A percentile compares a stretch with the other conserved stretches of the same genome.
Evolutionary conservation across 2,888 invertebrate species (phyloP).

Genomic region (Campoletis raptor): DNA sequence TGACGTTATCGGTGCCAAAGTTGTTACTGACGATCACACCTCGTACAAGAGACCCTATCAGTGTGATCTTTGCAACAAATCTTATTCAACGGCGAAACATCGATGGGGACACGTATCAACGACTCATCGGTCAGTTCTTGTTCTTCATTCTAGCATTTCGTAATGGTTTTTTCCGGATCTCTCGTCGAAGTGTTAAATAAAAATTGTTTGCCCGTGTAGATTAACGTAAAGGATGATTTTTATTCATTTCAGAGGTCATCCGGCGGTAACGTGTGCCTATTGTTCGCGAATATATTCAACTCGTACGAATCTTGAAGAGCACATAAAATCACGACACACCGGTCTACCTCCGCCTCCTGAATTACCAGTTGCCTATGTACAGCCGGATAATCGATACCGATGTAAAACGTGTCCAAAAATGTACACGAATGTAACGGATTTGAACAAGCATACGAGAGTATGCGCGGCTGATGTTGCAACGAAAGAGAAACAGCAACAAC

Average conservation of each 20-base stretch:
- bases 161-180: too few relatives aligned
- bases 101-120: constrained; percentile 85
- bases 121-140: constrained; percentile 80
- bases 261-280: constrained; percentile 84
- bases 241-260: constrained; percentile 81
- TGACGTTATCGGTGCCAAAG: constrained; percentile 83
- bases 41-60: constrained; percentile 84
- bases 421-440: constrained; percentile 80
- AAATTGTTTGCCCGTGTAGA: neutral
- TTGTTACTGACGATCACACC: constrained; percentile 84
- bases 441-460: constrained; percentile 81
- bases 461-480: constrained; percentile 76
- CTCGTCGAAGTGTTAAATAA: too few relatives aligned
- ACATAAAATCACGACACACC: constrained; percentile 84
- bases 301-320: constrained; percentile 84
- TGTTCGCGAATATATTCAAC: constrained; percentile 85
- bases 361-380: constrained; percentile 71
- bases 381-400: constrained; percentile 77
- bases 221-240: neutral
- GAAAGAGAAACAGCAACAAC: constrained; percentile 76
- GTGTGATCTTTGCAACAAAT: constrained; percentile 85
- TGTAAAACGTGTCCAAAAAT: constrained; percentile 82
- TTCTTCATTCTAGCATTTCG: too few relatives aligned
- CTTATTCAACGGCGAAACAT: constrained; percentile 85
- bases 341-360: constrained; percentile 80